Base-by-base conservation (phyloP, 2,888 invertebrate species). In the Thymelicus lineola region DNA sequence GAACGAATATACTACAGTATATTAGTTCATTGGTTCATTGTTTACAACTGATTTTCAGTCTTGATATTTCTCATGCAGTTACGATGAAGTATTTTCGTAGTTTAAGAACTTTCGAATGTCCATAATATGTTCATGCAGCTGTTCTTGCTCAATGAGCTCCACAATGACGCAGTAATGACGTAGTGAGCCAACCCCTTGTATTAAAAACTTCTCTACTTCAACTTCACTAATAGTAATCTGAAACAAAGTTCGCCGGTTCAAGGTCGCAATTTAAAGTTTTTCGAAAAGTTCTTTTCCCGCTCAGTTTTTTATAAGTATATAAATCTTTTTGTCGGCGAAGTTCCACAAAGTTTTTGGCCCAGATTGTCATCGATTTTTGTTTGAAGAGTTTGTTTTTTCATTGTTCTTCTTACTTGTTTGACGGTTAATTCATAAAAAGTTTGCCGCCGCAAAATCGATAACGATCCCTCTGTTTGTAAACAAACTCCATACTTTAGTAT, bases 221-320 rank as follows among this genome's bases (percentile, higher is more conserved):
- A 88, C 86, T 87, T 83, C 83, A 90, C 91, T 93, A 92, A 90
- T 94, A 93, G 90, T 93, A 93, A 94, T 92, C 93, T 87, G 83
- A 91, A 92, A 90, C 92, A 91, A 92, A 93, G 88, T 93, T 92
- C 84, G 83, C 81, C 88, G 85, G 94, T 94, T 94, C 94, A 94
- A 94, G 94, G 94, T 91, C 93, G 93, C 93, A 94, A 94, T 94
- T 94, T 94, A 94, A 94, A 94, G 94, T 94, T 94, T 94, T 94
- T 91, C 89, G 89, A 90, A 93, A 93, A 93, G 86, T 91, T 91
- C 88, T 86, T 86, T 92, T 89, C 87, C 88, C 91, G 87, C 89
- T 88, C 89, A 91, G 89, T 93, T 93, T 93, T 93, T 93, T 93
- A 91, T 91, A 92, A 91, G 92, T 92, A 88, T 93, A 94, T 93